These are phyloP conservation scores for Volucella bombylans DNA, from an alignment of 2,888 invertebrate species.

Conservation along the genomic window DNA sequence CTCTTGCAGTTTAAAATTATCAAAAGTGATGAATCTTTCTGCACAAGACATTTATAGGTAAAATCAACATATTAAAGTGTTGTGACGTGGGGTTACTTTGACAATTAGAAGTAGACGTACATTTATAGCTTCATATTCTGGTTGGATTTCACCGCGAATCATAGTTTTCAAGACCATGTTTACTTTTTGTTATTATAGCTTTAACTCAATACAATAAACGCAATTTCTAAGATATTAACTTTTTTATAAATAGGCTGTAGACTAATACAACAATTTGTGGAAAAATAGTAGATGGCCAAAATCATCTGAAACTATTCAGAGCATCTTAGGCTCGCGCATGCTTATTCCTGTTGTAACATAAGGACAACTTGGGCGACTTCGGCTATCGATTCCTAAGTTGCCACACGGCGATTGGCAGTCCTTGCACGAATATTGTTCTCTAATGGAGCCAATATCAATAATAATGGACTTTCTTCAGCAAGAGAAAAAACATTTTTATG, in stretches of 20 bases:
- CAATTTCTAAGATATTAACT: conserved; percentile 4
- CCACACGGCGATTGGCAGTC: not conserved
- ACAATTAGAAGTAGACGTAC: not conserved
- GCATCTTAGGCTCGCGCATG: conserved; percentile 26
- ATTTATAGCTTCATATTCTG: too few relatives aligned
- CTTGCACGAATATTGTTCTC: not conserved
- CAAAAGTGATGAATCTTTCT: conserved; percentile 51
- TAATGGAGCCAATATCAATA: too few relatives aligned
- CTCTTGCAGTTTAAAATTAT: conserved; percentile 28
- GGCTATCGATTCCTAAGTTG: not conserved
- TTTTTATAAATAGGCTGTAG: conserved; percentile 12
- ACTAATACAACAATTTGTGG: conserved; percentile 17
- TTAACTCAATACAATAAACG: not conserved
- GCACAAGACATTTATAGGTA: conserved; percentile 10
- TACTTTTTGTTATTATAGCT: too few relatives aligned
- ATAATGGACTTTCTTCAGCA: too few relatives aligned
- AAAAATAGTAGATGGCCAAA: conserved; percentile 43
- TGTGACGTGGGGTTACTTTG: not conserved
- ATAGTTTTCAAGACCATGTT: too few relatives aligned
- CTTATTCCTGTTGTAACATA: conserved; percentile 35
- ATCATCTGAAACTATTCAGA: conserved; percentile 7
- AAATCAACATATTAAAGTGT: conserved; percentile 6
- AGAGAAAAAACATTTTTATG: too few relatives aligned
- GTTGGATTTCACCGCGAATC: too few relatives aligned
- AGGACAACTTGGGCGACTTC: too few relatives aligned